phyloP scores from a whole-genome alignment of 1,140 invertebrate genomes.

The Tetragonula clypearis region DNA sequence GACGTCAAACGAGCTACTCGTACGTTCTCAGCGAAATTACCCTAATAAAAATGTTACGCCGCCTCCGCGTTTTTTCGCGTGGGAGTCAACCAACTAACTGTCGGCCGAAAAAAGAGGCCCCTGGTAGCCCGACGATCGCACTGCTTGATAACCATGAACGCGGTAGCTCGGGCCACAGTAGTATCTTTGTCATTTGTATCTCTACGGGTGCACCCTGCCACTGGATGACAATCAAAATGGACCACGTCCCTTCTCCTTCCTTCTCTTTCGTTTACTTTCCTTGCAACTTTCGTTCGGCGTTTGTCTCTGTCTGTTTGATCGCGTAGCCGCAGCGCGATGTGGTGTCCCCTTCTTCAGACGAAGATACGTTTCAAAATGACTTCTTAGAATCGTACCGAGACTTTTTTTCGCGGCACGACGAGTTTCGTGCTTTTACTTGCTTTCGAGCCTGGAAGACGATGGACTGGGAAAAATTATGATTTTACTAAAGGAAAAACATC shows the following conservation, averaged over 20 bases:
- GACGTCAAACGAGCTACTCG: conserved; percentile 70
- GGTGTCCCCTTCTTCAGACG: conserved; percentile 22
- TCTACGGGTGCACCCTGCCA: conserved; percentile 70
- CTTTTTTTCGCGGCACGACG: background rate
- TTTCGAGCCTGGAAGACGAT: too few species aligned
- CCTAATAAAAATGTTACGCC: conserved; percentile 80
- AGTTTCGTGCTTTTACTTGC: background rate
- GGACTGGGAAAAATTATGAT: too few species aligned
- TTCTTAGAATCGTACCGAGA: conserved; percentile 30
- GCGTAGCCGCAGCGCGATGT: conserved; percentile 35
- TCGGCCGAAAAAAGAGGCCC: conserved; percentile 50
- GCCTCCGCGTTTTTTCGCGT: conserved; percentile 70
- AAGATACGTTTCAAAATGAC: conserved; percentile 43
- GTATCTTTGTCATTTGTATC: conserved; percentile 79
- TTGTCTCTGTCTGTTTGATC: background rate
- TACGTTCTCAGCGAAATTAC: conserved; percentile 75
- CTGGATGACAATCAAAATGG: conserved; percentile 71
- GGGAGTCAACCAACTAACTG: conserved; percentile 62
- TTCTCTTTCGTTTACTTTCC: too few species aligned
- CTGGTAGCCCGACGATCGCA: conserved; percentile 67
- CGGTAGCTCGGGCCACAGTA: conserved; percentile 70
- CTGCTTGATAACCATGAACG: conserved; percentile 72
- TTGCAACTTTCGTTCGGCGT: background rate
- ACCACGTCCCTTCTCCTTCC: conserved; percentile 19
- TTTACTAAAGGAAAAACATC: too few species aligned